These are phyloP conservation scores for Eupristina koningsbergeri DNA, from an alignment of 1,140 invertebrate genomes.

Conservation along the genomic window DNA sequence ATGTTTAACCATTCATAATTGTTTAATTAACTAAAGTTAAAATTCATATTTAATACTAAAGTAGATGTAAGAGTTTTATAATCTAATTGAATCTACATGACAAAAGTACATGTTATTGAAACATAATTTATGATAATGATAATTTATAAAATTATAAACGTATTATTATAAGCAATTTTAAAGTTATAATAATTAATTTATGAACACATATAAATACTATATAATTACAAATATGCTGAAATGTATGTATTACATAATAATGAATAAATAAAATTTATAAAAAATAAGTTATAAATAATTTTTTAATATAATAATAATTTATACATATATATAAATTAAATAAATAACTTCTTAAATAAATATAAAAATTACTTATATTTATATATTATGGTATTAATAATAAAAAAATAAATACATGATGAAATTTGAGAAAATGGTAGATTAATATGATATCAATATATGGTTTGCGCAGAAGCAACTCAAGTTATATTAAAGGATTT, in stretches of 20 bases:
- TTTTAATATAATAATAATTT: too few relatives aligned
- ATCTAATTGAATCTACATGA: conserved; percentile 1
- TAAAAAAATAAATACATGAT: background rate
- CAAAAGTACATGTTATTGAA: background rate
- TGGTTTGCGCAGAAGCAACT: conserved; percentile 40
- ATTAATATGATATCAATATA: background rate
- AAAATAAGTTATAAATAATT: too few relatives aligned
- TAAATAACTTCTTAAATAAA: background rate
- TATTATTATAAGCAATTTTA: too few relatives aligned
- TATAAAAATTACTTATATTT: too few relatives aligned
- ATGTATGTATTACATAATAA: too few relatives aligned
- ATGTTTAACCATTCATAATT: background rate
- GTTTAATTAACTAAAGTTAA: conserved; percentile 22
- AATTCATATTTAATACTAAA: background rate
- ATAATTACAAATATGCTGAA: too few relatives aligned
- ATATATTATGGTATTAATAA: too few relatives aligned
- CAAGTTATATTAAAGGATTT: background rate
- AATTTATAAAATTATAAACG: conserved; percentile 20
- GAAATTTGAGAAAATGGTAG: background rate
- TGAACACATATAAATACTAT: too few relatives aligned
- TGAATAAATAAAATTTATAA: too few relatives aligned
- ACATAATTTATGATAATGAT: background rate
- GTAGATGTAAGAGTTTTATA: background rate
- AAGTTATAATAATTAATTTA: background rate
- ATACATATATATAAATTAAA: background rate